These are phyloP conservation scores for Cryptoblepharus egeriae DNA, from an alignment of 2,797 vertebrate species.

Conservation along the genomic window DNA sequence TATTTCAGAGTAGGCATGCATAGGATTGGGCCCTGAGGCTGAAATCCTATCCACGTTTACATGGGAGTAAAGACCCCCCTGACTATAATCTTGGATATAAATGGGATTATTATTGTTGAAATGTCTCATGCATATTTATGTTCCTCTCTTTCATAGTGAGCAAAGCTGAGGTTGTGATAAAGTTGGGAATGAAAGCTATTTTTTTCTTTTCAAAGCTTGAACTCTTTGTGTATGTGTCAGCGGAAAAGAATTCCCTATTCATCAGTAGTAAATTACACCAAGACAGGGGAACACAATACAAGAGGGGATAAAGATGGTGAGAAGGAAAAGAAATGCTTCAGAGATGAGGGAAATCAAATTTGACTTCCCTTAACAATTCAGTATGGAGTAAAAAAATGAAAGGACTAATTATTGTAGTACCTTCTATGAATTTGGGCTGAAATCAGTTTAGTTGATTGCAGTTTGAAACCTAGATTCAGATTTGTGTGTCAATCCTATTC, in stretches of 20 bases:
- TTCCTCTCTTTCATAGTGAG: neutral
- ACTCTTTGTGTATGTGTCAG: neutral
- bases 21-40: too few species aligned
- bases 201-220: conserved; percentile 20
- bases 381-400: neutral
- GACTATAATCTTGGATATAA: conserved; percentile 8
- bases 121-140: conserved; percentile 3
- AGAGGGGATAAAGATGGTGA: neutral
- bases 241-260: conserved; percentile 20
- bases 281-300: neutral
- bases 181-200: neutral
- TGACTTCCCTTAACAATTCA: neutral
- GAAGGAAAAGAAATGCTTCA: neutral
- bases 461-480: neutral
- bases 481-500: neutral
- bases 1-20: too few species aligned
- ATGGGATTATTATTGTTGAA: conserved; percentile 6
- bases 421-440: neutral
- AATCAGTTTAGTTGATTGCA: neutral
- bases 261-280: conserved; percentile 23
- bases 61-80: too few species aligned
- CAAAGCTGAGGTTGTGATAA: conserved; percentile 4
- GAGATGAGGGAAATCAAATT: neutral
- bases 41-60: too few species aligned
- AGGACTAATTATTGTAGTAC: too few species aligned